Conservation (phyloP, 2,113 vertebrate species). For the Archilochus colubris region DNA sequence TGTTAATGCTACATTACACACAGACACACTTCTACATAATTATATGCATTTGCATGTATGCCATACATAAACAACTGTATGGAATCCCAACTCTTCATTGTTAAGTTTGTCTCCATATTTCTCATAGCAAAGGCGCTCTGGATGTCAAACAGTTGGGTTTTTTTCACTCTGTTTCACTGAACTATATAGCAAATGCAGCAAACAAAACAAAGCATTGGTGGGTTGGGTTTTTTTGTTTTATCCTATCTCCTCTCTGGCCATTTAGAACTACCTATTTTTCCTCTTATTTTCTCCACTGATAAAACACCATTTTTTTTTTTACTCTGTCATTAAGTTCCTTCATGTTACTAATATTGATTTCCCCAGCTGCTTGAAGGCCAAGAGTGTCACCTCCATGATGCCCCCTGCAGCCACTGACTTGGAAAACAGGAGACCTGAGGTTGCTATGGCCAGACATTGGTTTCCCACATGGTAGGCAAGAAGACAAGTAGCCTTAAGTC, state of each 20-base stretch:
- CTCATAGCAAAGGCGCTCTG: constrained; percentile 50
- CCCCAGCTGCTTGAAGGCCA: neutral
- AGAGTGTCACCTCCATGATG: neutral
- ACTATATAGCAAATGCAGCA: neutral
- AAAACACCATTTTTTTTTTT: neutral
- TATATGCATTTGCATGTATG: constrained; percentile 47
- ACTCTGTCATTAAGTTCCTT: neutral
- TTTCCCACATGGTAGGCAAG: neutral
- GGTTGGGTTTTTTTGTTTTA: neutral
- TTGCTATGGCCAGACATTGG: neutral
- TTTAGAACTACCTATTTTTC: neutral
- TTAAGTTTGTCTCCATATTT: constrained; percentile 55
- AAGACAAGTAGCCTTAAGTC: constrained; percentile 42
- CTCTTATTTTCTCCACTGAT: neutral
- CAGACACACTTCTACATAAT: constrained; percentile 68
- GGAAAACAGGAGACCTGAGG: neutral
- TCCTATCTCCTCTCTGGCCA: neutral
- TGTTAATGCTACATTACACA: constrained; percentile 67
- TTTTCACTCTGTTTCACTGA: neutral
- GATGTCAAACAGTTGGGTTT: neutral
- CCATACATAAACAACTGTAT: constrained; percentile 65
- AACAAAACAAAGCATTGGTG: neutral
- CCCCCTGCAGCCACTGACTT: constrained; percentile 15
- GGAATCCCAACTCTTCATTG: constrained; percentile 36
- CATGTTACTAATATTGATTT: constrained; percentile 27